Conservation (phyloP, 2,113 vertebrate species). For the Bubo blakistoni region DNA sequence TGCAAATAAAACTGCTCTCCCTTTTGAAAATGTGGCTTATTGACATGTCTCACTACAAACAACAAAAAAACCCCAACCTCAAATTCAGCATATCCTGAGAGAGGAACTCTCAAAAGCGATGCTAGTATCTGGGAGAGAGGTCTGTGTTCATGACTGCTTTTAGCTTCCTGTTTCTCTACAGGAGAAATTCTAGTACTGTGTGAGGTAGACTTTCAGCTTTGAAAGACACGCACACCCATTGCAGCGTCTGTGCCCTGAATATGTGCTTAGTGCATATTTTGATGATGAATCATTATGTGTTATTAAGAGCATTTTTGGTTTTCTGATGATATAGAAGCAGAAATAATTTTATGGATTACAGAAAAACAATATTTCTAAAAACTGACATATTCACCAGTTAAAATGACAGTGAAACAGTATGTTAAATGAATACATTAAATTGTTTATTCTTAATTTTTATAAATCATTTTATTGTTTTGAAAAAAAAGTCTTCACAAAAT, state of each 20-base stretch:
- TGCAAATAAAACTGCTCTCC: neutral
- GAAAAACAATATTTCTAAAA: neutral
- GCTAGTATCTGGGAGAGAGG: neutral
- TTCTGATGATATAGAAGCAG: neutral
- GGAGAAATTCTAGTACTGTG: neutral
- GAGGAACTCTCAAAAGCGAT: neutral
- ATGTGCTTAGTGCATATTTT: neutral
- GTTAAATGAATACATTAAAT: neutral
- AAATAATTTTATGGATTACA: neutral
- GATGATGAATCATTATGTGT: neutral
- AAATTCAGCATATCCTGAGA: neutral
- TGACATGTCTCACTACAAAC: neutral
- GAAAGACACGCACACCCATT: neutral
- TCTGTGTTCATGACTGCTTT: neutral
- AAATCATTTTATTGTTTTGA: neutral
- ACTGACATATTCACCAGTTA: rapidly evolving
- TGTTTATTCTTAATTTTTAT: neutral
- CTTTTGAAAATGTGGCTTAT: neutral
- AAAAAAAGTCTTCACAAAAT: neutral
- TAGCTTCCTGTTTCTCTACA: neutral
- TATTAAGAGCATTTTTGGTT: neutral
- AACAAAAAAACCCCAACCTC: neutral
- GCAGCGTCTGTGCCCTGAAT: neutral
- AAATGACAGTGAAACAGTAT: neutral
- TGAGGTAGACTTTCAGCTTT: neutral